Conservation (phyloP, 2,113 vertebrate species). For the Sciurus niger region DNA sequence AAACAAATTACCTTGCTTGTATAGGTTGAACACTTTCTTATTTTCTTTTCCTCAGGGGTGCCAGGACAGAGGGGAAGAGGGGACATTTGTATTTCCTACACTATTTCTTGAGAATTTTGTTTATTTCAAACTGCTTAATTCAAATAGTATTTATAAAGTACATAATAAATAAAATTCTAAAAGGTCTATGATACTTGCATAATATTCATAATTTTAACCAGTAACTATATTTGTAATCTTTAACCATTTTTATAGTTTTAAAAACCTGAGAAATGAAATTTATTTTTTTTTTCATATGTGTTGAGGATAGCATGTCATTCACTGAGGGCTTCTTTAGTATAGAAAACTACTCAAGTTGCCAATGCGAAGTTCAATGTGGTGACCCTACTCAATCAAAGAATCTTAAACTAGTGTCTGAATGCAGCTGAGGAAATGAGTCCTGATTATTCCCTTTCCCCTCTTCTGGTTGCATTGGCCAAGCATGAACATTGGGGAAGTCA, state of each 20-base stretch:
- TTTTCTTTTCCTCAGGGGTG: slow-evolving; percentile 42
- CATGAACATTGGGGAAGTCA: neutral
- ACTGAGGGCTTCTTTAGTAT: neutral
- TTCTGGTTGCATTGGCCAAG: neutral
- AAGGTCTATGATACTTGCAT: neutral
- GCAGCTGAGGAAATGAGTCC: neutral
- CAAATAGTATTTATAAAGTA: slow-evolving; percentile 71
- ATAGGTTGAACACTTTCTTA: neutral
- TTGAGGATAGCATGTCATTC: neutral
- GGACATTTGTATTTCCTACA: neutral
- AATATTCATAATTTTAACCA: neutral
- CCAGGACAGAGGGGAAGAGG: neutral
- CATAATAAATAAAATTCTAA: slow-evolving; percentile 71
- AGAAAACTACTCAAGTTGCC: neutral
- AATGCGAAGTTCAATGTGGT: neutral
- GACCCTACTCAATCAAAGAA: neutral
- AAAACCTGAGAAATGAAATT: neutral
- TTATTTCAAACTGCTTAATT: slow-evolving; percentile 76
- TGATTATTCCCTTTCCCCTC: neutral
- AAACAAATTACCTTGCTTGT: neutral
- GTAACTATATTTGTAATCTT: neutral
- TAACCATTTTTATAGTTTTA: neutral
- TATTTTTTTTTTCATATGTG: neutral
- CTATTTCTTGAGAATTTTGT: slow-evolving; percentile 63
- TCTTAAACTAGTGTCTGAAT: neutral